These are phyloP conservation scores for Lysiphlebus fabarum DNA, from an alignment of 1,140 invertebrate genomes.

Conservation along the genomic window DNA sequence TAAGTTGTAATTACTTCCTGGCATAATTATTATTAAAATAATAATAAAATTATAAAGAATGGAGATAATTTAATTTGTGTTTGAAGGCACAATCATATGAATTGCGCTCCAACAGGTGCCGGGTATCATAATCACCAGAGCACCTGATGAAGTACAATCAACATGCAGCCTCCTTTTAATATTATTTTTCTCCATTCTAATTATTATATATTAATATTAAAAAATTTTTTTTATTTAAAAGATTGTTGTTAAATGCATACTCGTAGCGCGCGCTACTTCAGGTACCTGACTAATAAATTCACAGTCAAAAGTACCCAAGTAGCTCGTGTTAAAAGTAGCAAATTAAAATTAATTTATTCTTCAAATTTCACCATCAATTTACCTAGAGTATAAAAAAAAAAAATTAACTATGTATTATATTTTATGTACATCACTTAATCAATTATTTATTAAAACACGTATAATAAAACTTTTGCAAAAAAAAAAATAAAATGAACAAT, in stretches of 20 bases:
- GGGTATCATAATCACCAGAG: slow-evolving; percentile 85
- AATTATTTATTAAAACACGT: too few relatives aligned
- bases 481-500: not conserved
- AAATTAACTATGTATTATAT: too few relatives aligned
- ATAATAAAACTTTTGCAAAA: too few relatives aligned
- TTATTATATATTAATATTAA: not conserved
- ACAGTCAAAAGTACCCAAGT: slow-evolving; percentile 72
- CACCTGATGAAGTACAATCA: slow-evolving; percentile 99
- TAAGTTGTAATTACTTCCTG: too few relatives aligned
- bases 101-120: slow-evolving; percentile 95
- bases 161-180: slow-evolving; percentile 63
- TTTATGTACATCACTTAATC: too few relatives aligned
- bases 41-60: not conserved
- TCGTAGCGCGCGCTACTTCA: slow-evolving; percentile 92
- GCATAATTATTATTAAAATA: too few relatives aligned
- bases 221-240: too few relatives aligned
- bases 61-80: slow-evolving; percentile 25
- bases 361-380: too few relatives aligned
- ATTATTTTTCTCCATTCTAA: not conserved
- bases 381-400: too few relatives aligned
- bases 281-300: slow-evolving; percentile 85
- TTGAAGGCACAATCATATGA: slow-evolving; percentile 58
- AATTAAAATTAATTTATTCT: not conserved
- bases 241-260: slow-evolving; percentile 30
- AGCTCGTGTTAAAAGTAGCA: slow-evolving; percentile 62